phyloP scores from a whole-genome alignment of 1,140 invertebrate species.

The Stegodyphus dumicola region DNA sequence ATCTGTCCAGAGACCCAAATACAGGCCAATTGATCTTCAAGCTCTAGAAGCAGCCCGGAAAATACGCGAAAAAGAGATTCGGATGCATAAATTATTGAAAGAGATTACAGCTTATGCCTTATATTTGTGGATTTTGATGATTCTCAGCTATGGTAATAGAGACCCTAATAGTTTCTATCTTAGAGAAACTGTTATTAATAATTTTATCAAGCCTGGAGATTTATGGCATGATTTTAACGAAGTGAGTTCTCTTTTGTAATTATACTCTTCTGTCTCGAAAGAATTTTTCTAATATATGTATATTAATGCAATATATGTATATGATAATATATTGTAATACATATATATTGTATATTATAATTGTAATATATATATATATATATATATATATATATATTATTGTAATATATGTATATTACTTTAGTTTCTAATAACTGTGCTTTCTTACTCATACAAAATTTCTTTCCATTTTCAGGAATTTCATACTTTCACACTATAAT shows the following conservation, averaged over 20 bases:
- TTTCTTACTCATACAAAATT: too few relatives aligned
- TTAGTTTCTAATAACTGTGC: too few relatives aligned
- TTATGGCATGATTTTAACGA: slow-evolving; percentile 50
- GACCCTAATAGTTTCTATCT: slow-evolving; percentile 68
- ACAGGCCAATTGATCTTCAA: slow-evolving; percentile 36
- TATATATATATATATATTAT: too few relatives aligned
- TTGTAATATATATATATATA: too few relatives aligned
- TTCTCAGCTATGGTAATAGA: slow-evolving; percentile 70
- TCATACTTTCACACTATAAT: too few relatives aligned
- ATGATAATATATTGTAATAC: too few relatives aligned
- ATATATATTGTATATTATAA: too few relatives aligned
- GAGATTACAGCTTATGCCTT: slow-evolving; percentile 70
- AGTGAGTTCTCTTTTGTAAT: slow-evolving; percentile 9
- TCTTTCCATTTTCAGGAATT: too few relatives aligned
- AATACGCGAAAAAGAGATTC: slow-evolving; percentile 68
- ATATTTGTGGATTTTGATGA: slow-evolving; percentile 71
- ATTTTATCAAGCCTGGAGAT: slow-evolving; percentile 66
- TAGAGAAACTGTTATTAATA: slow-evolving; percentile 67
- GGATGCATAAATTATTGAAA: slow-evolving; percentile 69
- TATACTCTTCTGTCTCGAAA: not conserved
- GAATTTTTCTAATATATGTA: too few relatives aligned
- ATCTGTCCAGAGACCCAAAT: slow-evolving; percentile 27
- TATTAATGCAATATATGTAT: too few relatives aligned
- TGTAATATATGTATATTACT: too few relatives aligned
- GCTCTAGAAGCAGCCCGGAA: slow-evolving; percentile 32